Evolutionary conservation across 1,140 invertebrate genomes (phyloP), one percentile per base, ranked within the genome.

Genomic region (Hirudo medicinalis): DNA sequence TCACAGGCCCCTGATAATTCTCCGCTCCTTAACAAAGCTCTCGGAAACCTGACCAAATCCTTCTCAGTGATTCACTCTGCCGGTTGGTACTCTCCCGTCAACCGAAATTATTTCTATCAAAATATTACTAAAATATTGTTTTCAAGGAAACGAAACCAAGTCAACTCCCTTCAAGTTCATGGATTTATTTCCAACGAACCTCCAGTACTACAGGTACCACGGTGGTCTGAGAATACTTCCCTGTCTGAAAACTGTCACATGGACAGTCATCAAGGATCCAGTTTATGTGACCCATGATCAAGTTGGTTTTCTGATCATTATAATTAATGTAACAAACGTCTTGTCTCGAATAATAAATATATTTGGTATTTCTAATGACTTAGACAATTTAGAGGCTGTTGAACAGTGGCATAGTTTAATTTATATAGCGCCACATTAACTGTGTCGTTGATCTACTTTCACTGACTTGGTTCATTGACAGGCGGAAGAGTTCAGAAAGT

Each of bases 191-290:
- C 69, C 69, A n/a, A 25, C 2, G 53, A 49, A 43, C 17, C 32
- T 36, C 19, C 27, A 36, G 19, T 82, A 78, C 78, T 90, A 85
- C 77, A 82, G 85, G 3, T 91, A 91, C 76, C 76, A 84, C 3
- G 89, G 89, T 4, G 90, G 89, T 0, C 79, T 91, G 57, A 91
- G 89, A 0, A 90, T 89, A 8, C 89, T 89, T 0, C 80, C 79
- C 3, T 91, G 89, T 75, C 84, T 85, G 57, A 88, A 90, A 77
- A 83, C 85, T 25, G 88, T 91, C 4, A 84, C 85, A 1, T 91
- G 89, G 89, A 88, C 87, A 25, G 82, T 91, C 2, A 84, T 89
- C 70, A 87, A 92, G 54, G 17, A 67, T 19, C 70, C 63, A 20
- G 27, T 71, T 27, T 63, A 54, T 29, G 68, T 74, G 25, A 73